Percentiles rank a stretch among this genome's conserved stretches.
Evolutionary conservation across 2,113 vertebrate species (phyloP).

Genomic region (Prunella himalayana): DNA sequence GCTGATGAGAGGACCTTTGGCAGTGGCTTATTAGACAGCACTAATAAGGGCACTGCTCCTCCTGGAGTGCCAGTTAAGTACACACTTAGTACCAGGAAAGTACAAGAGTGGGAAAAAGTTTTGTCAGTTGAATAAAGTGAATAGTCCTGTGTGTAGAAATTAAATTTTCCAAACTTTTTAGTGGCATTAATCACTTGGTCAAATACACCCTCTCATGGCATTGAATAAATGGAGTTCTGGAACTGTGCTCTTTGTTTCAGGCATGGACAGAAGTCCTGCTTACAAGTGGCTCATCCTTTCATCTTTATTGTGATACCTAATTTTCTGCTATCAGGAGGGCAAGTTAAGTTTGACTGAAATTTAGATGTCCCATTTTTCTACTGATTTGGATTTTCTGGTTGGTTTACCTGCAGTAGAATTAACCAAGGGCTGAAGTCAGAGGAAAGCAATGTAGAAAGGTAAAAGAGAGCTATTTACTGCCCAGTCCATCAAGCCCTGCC

Average conservation of each 20-base stretch:
- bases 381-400: neutral
- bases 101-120: neutral
- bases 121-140: neutral
- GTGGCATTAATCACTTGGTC: neutral
- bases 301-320: neutral
- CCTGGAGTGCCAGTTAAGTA: neutral
- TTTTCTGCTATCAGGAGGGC: neutral
- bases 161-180: neutral
- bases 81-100: neutral
- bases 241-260: neutral
- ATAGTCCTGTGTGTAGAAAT: neutral
- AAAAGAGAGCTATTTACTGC: neutral
- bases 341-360: neutral
- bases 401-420: neutral
- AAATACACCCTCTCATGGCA: neutral
- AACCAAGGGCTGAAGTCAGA: rapidly evolving
- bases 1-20: neutral
- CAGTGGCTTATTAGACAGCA: neutral
- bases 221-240: neutral
- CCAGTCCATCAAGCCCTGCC: neutral
- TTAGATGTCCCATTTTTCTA: neutral
- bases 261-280: neutral
- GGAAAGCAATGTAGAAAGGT: neutral
- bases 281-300: neutral
- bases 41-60: neutral